A percentile compares a stretch with the other conserved stretches of the same genome.
Conservation (phyloP, 2,113 vertebrate genomes). For the Romanogobio albipinnatus region DNA sequence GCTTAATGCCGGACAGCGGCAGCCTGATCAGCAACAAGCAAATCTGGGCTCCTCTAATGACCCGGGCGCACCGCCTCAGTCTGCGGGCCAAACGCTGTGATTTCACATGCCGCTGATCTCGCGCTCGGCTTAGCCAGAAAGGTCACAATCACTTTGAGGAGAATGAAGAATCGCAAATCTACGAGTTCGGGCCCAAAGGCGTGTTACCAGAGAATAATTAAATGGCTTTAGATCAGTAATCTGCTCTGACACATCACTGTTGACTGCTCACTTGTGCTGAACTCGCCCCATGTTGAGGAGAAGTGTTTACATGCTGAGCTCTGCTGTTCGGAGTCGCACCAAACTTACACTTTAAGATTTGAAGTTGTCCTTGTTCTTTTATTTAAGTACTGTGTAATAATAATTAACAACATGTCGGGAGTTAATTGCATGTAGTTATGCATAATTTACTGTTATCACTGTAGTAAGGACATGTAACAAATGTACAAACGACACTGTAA, state of each 20-base stretch:
- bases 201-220: constrained; percentile 63
- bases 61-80: constrained; percentile 61
- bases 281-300: background rate
- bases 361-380: too few species aligned
- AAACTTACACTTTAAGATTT: too few species aligned
- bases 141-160: constrained; percentile 69
- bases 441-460: too few species aligned
- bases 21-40: constrained; percentile 69
- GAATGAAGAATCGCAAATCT: constrained; percentile 49
- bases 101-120: constrained; percentile 62
- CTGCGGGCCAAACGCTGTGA: constrained; percentile 63
- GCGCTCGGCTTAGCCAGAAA: constrained; percentile 61
- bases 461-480: too few species aligned
- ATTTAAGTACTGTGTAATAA: too few species aligned
- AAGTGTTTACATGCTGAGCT: background rate
- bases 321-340: too few species aligned
- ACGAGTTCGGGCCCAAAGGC: constrained; percentile 61
- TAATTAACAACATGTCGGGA: too few species aligned
- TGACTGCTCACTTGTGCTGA: constrained; percentile 16
- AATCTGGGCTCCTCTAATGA: constrained; percentile 73
- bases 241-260: constrained; percentile 22
- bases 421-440: too few species aligned
- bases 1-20: constrained; percentile 65
- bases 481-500: too few species aligned
- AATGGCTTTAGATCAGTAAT: constrained; percentile 55